Conservation (phyloP, 2,113 vertebrate species). For the Pipra filicauda region DNA sequence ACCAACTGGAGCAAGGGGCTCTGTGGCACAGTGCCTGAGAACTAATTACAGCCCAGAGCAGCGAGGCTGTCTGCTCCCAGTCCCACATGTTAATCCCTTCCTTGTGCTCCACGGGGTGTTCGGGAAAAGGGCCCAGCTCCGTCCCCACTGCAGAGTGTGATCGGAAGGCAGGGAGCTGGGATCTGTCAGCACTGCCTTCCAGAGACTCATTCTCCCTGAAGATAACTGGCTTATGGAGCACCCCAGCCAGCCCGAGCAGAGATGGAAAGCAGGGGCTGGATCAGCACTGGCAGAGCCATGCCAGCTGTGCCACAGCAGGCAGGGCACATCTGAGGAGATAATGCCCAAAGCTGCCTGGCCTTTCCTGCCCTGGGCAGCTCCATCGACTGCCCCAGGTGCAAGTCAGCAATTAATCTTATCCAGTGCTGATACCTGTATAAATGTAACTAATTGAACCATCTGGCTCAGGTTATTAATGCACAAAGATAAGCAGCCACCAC, state of each 20-base stretch:
- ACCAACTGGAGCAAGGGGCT: neutral
- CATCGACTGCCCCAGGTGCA: neutral
- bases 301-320: neutral
- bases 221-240: neutral
- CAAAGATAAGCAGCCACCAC: neutral
- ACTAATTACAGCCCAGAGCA: neutral
- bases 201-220: neutral
- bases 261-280: neutral
- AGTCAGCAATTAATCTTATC: neutral
- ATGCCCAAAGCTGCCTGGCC: neutral
- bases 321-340: neutral
- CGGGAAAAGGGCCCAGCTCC: neutral
- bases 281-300: fast-evolving
- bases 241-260: neutral
- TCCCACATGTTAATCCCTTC: neutral
- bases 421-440: neutral
- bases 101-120: neutral
- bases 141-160: neutral
- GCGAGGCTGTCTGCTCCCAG: neutral
- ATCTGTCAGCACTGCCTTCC: neutral
- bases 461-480: neutral
- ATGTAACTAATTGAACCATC: neutral
- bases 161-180: neutral
- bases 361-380: neutral
- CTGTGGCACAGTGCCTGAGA: neutral